Evolutionary conservation across 2,797 vertebrate species (phyloP), one percentile per base, ranked within the genome.

Genomic region (Lepidocolaptes lacrymiger): DNA sequence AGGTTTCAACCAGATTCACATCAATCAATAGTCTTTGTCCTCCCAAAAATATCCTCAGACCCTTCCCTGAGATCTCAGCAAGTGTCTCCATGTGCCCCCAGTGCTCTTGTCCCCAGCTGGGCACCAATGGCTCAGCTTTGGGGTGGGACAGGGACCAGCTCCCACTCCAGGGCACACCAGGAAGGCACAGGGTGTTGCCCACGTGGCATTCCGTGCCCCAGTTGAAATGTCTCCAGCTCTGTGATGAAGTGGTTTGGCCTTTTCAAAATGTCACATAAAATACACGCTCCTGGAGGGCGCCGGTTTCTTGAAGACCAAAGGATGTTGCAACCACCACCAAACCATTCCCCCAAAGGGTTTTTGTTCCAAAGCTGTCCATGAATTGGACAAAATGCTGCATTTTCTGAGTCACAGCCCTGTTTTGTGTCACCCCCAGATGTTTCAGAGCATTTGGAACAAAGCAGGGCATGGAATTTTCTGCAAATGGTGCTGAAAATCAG

Each of bases 191-290:
- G 8, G 39, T 67, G 8, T 54, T 26, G 18, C 14, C 46, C 34
- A n/a, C 13, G 0, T 10, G 7, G 39, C 21, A 14, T 4, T 32
- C 23, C 2, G 0, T 9, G 12, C 6, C 51, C 41, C 41, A 43
- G 12, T 22, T 32, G 41, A 26, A 34, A 41, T 1, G 5, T 22
- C 46, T 22, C 27, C 3, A 9, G 20, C 23, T 52, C 46, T 4
- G 6, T 24, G 61, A 68, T 46, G 26, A 64, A 44, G 21, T 18
- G 16, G 36, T 73, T 41, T 68, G 55, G 10, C 55, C 55, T 88
- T 93, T 85, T 41, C 61, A 30, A 55, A 51, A 41, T n/a, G n/a
- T 73, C 28, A 19, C 5, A 20, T 3, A 22, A 77, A 41, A 59
- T 2, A 34, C 28, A 8, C 6, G 28, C n/a, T 75, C 24, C 20